phyloP scores from a whole-genome alignment of 2,888 invertebrate genomes.

The Hypomecis punctinalis region DNA sequence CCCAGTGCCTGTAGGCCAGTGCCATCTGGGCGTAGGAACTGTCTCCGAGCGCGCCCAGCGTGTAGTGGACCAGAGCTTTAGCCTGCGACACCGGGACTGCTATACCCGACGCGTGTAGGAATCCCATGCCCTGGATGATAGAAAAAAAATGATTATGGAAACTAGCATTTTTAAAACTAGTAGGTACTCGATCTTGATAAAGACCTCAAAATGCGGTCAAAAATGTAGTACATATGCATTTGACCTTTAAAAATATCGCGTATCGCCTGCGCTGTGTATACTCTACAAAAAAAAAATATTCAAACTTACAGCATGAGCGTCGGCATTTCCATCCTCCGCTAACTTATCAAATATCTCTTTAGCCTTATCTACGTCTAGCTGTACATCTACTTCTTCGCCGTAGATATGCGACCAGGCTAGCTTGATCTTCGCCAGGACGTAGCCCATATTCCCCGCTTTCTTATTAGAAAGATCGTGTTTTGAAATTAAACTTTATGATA shows the following conservation, averaged over 20 bases:
- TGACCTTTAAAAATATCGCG: no score
- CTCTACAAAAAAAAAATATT: no score
- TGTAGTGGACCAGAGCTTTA: constrained; percentile 95
- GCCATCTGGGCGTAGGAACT: constrained; percentile 98
- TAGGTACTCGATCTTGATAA: no score
- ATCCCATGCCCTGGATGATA: constrained; percentile 90
- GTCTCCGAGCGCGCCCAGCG: constrained; percentile 95
- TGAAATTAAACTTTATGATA: constrained; percentile 45
- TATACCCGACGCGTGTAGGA: constrained; percentile 94
- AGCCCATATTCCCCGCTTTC: constrained; percentile 92
- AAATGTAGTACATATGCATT: no score
- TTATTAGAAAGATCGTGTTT: constrained; percentile 90
- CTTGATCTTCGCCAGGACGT: constrained; percentile 91
- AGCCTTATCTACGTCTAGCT: constrained; percentile 91
- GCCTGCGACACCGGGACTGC: constrained; percentile 95
- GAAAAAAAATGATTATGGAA: not conserved
- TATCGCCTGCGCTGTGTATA: no score
- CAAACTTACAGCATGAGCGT: no score
- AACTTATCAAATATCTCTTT: constrained; percentile 90
- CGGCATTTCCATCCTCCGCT: constrained; percentile 89
- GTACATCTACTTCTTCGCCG: constrained; percentile 91
- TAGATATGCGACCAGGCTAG: constrained; percentile 95
- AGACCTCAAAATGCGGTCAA: no score
- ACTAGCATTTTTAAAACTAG: no score
- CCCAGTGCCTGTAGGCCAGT: constrained; percentile 96